Percentiles rank a stretch among this genome's conserved stretches.
Evolutionary conservation across 2,888 invertebrate genomes (phyloP).

Genomic region (Athalia cordata): DNA sequence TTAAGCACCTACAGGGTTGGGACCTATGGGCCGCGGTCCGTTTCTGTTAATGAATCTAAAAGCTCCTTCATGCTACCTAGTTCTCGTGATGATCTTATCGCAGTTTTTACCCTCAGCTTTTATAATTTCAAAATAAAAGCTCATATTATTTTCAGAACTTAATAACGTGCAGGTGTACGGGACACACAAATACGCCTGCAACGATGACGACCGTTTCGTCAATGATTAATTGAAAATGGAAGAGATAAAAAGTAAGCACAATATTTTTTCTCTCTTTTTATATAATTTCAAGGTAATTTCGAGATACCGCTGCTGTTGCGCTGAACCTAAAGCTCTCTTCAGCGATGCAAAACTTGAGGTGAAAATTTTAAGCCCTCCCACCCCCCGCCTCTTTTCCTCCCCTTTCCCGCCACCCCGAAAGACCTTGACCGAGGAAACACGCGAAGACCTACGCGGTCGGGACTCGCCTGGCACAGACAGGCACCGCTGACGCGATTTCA

Average conservation of each 20-base stretch:
- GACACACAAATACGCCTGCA: too few species aligned
- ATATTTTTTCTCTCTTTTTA: too few species aligned
- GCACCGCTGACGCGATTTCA: constrained; percentile 33
- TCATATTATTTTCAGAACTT: neutral
- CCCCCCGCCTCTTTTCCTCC: neutral
- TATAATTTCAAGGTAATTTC: too few species aligned
- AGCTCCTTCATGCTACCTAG: constrained; percentile 39
- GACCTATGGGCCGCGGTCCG: constrained; percentile 12
- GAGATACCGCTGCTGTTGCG: too few species aligned
- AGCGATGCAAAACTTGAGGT: too few species aligned
- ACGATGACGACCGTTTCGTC: too few species aligned
- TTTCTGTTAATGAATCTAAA: neutral
- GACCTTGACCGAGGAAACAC: constrained; percentile 42
- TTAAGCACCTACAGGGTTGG: neutral
- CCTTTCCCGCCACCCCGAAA: neutral
- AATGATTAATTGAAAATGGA: too few species aligned
- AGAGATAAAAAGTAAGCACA: too few species aligned
- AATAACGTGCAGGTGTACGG: too few species aligned
- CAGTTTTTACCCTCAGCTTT: neutral
- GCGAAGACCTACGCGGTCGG: constrained; percentile 15
- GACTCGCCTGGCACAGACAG: constrained; percentile 36
- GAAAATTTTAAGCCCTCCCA: too few species aligned
- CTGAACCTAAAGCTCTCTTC: too few species aligned
- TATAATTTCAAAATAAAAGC: neutral
- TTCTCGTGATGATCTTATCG: constrained; percentile 3